Percentiles rank a stretch among this genome's conserved stretches.
These are phyloP conservation scores for Fregata magnificens DNA, from an alignment of 2,113 vertebrate species.

Conservation along the genomic window DNA sequence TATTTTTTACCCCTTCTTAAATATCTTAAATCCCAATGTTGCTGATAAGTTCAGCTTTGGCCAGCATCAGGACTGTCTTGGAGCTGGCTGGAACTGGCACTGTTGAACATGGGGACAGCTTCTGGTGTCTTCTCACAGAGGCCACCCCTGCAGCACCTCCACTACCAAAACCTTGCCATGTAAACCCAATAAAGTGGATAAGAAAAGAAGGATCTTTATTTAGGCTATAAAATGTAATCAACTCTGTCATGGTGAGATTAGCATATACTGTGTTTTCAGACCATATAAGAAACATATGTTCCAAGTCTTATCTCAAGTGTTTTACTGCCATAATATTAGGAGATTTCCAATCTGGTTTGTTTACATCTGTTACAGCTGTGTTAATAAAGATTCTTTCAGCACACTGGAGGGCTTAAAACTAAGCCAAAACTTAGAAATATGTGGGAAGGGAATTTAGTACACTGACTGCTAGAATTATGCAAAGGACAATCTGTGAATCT, in stretches of 20 bases:
- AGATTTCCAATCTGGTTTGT: not conserved
- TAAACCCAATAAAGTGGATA: not conserved
- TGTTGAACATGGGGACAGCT: not conserved
- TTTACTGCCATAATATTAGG: not conserved
- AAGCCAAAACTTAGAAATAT: not conserved
- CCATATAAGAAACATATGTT: not conserved
- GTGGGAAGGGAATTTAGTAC: not conserved
- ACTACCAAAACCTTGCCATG: not conserved
- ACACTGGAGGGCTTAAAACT: not conserved
- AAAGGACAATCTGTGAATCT: not conserved
- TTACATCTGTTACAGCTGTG: not conserved
- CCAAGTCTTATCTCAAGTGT: not conserved
- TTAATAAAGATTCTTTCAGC: not conserved
- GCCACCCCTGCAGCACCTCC: not conserved
- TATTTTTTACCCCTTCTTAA: not conserved
- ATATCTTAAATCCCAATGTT: fast-evolving
- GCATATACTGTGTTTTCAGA: not conserved
- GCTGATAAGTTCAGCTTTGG: not conserved
- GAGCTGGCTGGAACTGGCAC: not conserved
- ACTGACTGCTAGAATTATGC: not conserved
- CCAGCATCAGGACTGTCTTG: not conserved
- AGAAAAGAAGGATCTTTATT: not conserved
- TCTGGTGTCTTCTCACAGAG: not conserved
- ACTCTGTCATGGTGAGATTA: not conserved
- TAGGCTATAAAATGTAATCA: not conserved